These are phyloP conservation scores for Rugalucina vietnamica DNA, from an alignment of 2,888 invertebrate genomes.

Conservation along the genomic window DNA sequence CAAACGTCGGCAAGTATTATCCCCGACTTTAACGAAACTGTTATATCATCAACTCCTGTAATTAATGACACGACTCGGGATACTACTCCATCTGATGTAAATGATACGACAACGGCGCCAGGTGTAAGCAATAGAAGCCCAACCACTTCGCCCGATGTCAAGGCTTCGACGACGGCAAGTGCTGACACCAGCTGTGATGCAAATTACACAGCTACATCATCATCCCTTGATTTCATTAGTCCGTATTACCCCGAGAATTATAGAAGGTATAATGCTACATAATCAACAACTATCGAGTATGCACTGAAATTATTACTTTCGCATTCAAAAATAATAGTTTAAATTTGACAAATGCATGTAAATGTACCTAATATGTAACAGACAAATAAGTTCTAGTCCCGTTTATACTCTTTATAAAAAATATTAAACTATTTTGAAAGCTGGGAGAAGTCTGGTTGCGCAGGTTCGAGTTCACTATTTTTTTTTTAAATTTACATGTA, in stretches of 20 bases:
- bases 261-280: neutral
- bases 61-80: neutral
- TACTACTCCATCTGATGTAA: neutral
- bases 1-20: no score
- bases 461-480: neutral
- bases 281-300: neutral
- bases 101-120: neutral
- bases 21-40: no score
- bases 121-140: neutral
- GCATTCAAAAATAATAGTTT: neutral
- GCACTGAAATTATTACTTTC: neutral
- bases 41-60: no score
- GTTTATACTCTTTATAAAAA: no score
- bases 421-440: neutral
- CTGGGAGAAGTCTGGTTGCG: neutral
- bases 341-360: no score
- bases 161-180: neutral
- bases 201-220: neutral
- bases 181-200: neutral
- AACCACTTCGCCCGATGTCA: neutral
- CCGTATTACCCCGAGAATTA: constrained; percentile 10
- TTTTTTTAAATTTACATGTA: neutral
- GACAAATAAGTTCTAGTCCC: no score
- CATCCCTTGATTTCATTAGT: neutral
- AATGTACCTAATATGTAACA: no score